Percentiles rank a stretch among this genome's conserved stretches.
Evolutionary conservation across 2,797 vertebrate genomes (phyloP).

Genomic region (Scolopax rusticola): DNA sequence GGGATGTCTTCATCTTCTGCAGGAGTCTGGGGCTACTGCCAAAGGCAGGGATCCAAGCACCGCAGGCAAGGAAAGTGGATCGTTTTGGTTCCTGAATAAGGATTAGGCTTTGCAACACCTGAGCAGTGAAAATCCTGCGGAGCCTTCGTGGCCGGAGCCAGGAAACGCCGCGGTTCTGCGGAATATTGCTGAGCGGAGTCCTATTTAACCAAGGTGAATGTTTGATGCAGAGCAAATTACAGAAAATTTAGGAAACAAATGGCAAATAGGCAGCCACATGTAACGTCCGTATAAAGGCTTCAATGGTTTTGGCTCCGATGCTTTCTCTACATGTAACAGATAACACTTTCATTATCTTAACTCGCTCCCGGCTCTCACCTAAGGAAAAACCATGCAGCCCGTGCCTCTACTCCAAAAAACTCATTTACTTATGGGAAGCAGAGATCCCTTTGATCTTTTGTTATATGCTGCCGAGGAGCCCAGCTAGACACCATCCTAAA

Average conservation of each 20-base stretch:
- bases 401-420: background rate
- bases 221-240: conserved; percentile 51
- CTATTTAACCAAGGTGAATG: conserved; percentile 52
- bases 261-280: background rate
- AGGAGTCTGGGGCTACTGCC: conserved; percentile 79
- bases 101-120: conserved; percentile 76
- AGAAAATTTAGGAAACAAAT: conserved; percentile 47
- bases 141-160: conserved; percentile 55
- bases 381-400: background rate
- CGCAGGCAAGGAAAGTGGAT: conserved; percentile 74
- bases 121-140: conserved; percentile 77
- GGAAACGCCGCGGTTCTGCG: conserved; percentile 45
- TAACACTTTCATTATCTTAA: conserved; percentile 27
- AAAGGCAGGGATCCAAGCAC: conserved; percentile 80
- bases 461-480: conserved; percentile 53
- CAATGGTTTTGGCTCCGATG: background rate
- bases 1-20: conserved; percentile 80
- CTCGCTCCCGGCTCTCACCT: conserved; percentile 14
- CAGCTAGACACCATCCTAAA: conserved; percentile 19
- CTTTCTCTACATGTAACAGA: background rate
- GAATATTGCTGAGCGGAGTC: conserved; percentile 54
- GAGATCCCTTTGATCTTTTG: conserved; percentile 60
- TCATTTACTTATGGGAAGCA: conserved; percentile 30
- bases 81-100: conserved; percentile 77
- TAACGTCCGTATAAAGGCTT: background rate